These are phyloP conservation scores for Heterocephalus glaber DNA, from an alignment of 2,113 vertebrate species.

Conservation along the genomic window DNA sequence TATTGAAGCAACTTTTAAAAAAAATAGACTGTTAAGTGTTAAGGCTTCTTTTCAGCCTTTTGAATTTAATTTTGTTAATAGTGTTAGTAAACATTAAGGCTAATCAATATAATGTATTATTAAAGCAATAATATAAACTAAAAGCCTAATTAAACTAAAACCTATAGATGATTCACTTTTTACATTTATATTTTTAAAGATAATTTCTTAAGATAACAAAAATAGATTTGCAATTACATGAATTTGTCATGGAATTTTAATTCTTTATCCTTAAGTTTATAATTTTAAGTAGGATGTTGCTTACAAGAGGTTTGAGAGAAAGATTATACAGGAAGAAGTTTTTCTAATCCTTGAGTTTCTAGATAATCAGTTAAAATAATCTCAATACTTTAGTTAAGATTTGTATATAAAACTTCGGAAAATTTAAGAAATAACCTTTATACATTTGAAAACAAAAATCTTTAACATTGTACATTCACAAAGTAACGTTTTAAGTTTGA, in stretches of 20 bases:
- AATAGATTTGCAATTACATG: conserved; percentile 46
- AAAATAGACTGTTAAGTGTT: not conserved
- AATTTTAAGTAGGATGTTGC: conserved; percentile 37
- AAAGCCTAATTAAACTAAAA: conserved; percentile 10
- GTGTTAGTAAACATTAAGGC: conserved; percentile 45
- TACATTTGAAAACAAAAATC: not conserved
- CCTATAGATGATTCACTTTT: not conserved
- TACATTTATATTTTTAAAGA: conserved; percentile 57
- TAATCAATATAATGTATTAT: not conserved
- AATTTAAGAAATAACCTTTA: not conserved
- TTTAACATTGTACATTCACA: not conserved
- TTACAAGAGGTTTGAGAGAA: conserved; percentile 31
- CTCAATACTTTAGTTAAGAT: not conserved
- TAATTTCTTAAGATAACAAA: conserved; percentile 36
- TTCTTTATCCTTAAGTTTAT: conserved; percentile 18
- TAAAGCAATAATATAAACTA: conserved; percentile 39
- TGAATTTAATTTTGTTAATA: conserved; percentile 43
- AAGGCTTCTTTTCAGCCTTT: too few relatives aligned
- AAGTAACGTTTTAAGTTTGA: not conserved
- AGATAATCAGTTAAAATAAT: not conserved
- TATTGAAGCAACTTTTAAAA: conserved; percentile 27
- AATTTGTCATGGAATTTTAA: conserved; percentile 41
- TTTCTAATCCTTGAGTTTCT: not conserved
- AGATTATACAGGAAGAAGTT: conserved; percentile 2
- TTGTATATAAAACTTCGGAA: conserved; percentile 39